Percentiles rank a stretch among this genome's conserved stretches.
Conservation (phyloP, 2,113 vertebrate genomes). For the Cyphotilapia sp. region DNA sequence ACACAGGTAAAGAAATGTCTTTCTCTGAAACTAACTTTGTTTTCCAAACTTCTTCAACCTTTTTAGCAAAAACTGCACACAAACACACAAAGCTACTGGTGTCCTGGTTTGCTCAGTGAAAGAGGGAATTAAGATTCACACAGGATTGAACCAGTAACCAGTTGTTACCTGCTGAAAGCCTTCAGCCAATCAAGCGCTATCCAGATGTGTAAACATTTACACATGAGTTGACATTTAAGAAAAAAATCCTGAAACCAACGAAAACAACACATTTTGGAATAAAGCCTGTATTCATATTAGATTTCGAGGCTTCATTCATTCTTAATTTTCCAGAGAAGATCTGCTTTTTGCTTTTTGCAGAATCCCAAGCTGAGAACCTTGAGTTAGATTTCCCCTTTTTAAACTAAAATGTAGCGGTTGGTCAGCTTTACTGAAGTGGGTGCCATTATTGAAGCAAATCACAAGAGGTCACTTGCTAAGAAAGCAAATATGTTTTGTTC, state of each 20-base stretch:
- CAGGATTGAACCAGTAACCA: not conserved
- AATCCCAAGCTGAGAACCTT: not conserved
- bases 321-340: not conserved
- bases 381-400: not conserved
- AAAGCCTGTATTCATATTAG: not conserved
- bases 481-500: not conserved
- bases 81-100: not conserved
- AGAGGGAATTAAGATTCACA: not conserved
- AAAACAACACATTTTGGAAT: not conserved
- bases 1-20: not conserved
- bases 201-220: not conserved
- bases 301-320: not conserved
- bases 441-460: not conserved
- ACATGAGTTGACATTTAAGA: not conserved
- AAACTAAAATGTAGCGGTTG: accelerated
- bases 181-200: not conserved
- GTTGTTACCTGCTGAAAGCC: not conserved
- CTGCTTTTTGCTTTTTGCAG: not conserved
- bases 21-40: not conserved
- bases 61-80: not conserved
- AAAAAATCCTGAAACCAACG: not conserved
- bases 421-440: not conserved
- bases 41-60: not conserved
- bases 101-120: not conserved
- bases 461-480: not conserved